These are phyloP conservation scores for Pituophis catenifer DNA, from an alignment of 2,113 vertebrate genomes.

Conservation along the genomic window DNA sequence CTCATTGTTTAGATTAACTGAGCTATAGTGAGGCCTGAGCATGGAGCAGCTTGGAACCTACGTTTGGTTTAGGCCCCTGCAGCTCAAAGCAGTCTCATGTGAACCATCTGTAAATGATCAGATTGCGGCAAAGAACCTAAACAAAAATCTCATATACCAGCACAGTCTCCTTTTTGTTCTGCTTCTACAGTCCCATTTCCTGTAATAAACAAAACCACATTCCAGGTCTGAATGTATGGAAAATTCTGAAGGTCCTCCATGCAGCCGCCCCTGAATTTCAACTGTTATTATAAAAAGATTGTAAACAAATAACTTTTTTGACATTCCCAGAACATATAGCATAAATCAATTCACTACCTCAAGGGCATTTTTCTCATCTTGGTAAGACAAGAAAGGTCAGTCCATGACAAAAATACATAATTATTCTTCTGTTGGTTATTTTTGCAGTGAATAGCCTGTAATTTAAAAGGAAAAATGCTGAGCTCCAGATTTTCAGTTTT, in stretches of 20 bases:
- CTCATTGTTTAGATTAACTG: conserved; percentile 61
- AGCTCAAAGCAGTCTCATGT: conserved; percentile 46
- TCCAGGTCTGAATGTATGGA: conserved; percentile 44
- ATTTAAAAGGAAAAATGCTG: not conserved
- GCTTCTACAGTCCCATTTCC: conserved; percentile 55
- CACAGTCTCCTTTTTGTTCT: conserved; percentile 63
- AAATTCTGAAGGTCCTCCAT: conserved; percentile 23
- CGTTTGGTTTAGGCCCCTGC: conserved; percentile 42
- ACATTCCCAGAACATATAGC: conserved; percentile 35
- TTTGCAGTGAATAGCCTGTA: conserved; percentile 42
- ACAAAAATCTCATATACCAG: conserved; percentile 53
- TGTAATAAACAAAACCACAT: conserved; percentile 59
- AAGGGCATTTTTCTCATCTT: conserved; percentile 29
- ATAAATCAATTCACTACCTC: conserved; percentile 34
- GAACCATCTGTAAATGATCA: conserved; percentile 71
- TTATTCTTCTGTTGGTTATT: conserved; percentile 30
- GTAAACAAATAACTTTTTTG: conserved; percentile 44
- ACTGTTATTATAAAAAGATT: conserved; percentile 42
- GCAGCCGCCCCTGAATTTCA: conserved; percentile 37
- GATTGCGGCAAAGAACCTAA: conserved; percentile 54
- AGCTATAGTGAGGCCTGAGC: not conserved
- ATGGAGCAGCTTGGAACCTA: conserved; percentile 43
- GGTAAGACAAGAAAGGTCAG: conserved; percentile 45
- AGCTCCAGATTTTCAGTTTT: not conserved
- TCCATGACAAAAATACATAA: conserved; percentile 45